Evolutionary conservation across 2,888 invertebrate genomes (phyloP).

Genomic region (Meghimatium bilineatum): DNA sequence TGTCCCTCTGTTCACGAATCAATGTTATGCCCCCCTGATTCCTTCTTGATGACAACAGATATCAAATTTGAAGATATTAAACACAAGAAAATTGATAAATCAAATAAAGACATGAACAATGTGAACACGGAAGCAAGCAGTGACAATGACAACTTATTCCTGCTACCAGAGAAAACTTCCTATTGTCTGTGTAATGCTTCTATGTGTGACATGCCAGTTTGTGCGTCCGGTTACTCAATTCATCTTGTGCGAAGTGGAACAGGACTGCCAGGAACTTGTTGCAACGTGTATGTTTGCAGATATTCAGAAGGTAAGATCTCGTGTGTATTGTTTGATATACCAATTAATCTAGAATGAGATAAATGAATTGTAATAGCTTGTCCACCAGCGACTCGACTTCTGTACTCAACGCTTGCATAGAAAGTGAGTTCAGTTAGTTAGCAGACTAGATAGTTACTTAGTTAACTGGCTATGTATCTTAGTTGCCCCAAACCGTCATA

Average conservation of each 20-base stretch:
- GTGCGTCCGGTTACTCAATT: conserved; percentile 58
- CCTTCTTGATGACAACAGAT: conserved; percentile 32
- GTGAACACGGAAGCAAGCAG: not conserved
- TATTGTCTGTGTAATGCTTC: conserved; percentile 61
- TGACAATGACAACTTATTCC: not conserved
- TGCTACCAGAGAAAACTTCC: conserved; percentile 21
- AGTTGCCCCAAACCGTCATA: too few relatives aligned
- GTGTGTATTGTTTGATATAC: not conserved
- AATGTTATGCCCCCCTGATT: conserved; percentile 50
- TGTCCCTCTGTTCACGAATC: conserved; percentile 26
- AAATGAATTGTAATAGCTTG: too few relatives aligned
- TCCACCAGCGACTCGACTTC: too few relatives aligned
- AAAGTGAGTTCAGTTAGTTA: too few relatives aligned
- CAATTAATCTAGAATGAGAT: too few relatives aligned
- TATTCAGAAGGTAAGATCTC: conserved; percentile 56
- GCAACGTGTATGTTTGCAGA: conserved; percentile 67
- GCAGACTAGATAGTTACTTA: too few relatives aligned
- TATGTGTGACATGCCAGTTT: conserved; percentile 57
- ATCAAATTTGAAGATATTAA: not conserved
- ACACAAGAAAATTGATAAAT: not conserved
- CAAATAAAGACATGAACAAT: not conserved
- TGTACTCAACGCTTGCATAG: too few relatives aligned
- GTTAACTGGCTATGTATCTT: too few relatives aligned
- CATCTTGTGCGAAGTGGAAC: conserved; percentile 62
- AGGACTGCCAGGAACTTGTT: conserved; percentile 68